Evolutionary conservation across 2,888 invertebrate species (phyloP), one percentile per base, ranked within the genome.

Genomic region (Tinea pellionella): DNA sequence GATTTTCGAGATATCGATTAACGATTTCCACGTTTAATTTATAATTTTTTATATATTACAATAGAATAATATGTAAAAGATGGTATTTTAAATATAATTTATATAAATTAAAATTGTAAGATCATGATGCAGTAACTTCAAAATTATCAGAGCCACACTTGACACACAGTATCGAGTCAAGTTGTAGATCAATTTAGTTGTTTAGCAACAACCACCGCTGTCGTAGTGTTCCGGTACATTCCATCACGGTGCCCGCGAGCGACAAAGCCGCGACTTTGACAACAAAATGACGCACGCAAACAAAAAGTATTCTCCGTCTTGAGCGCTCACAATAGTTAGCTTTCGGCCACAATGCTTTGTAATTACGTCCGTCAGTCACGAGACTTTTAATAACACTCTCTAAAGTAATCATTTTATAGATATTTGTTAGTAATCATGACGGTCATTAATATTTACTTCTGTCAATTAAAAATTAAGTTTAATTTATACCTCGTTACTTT

Each of bases 191-290:
- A 24, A 53, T 53, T 24, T 53, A 11, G 47, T 70, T 73, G 70
- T 73, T 72, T 70, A 69, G 61, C 69, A 68, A 67, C 64, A 64
- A 64, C 61, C 63, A 65, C 63, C 63, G 64, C n/a, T n/a, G n/a
- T n/a, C n/a, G n/a, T n/a, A n/a, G n/a, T 66, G 59, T 66, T 67
- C 65, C 65, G 64, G 67, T 63, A 69, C 77, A 75, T 77, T 75
- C 76, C 75, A 69, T 74, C 77, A 75, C 74, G 74, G 64, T 65
- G 64, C 67, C 73, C 67, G 64, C 59, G 55, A 63, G 66, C 72
- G 70, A 67, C 43, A 62, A 57, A 64, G 59, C 62, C 66, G 65
- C 63, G 63, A 64, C 67, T 68, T 68, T 71, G 73, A 74, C 73
- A 68, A 70, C 66, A 65, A 71, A 74, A 73, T 72, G 68, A 71